Evolutionary conservation across 2,888 invertebrate genomes (phyloP).

Genomic region (Teleiodes luculella): DNA sequence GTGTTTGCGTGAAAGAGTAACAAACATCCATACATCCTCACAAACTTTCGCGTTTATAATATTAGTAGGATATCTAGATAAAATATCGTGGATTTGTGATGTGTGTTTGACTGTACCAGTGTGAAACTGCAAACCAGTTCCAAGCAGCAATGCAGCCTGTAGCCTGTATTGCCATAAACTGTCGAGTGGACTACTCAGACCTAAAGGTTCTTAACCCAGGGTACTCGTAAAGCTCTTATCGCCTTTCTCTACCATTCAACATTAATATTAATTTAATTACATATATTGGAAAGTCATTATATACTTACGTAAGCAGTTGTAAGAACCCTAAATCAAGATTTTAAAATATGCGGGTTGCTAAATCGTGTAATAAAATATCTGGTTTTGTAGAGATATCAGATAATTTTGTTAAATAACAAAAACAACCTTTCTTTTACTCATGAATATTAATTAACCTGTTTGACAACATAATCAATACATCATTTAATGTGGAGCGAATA

Average conservation of each 20-base stretch:
- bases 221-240: background rate
- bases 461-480: background rate
- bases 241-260: constrained; percentile 4
- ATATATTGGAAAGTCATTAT: no score
- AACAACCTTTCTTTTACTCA: background rate
- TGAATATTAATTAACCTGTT: background rate
- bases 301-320: no score
- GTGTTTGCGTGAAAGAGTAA: no score
- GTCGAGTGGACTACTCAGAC: background rate
- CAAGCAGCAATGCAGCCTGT: background rate
- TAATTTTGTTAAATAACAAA: background rate
- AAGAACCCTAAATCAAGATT: no score
- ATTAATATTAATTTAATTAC: no score
- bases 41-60: no score
- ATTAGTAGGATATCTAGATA: no score
- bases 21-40: no score
- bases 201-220: constrained; percentile 2
- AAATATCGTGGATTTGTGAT: no score
- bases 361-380: no score
- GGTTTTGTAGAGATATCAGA: background rate
- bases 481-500: background rate
- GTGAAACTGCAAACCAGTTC: constrained; percentile 1
- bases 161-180: constrained; percentile 4
- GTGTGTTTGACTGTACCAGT: no score
- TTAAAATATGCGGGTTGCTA: no score